Base-by-base conservation (phyloP, 2,888 invertebrate genomes). In the Spodoptera littoralis region DNA sequence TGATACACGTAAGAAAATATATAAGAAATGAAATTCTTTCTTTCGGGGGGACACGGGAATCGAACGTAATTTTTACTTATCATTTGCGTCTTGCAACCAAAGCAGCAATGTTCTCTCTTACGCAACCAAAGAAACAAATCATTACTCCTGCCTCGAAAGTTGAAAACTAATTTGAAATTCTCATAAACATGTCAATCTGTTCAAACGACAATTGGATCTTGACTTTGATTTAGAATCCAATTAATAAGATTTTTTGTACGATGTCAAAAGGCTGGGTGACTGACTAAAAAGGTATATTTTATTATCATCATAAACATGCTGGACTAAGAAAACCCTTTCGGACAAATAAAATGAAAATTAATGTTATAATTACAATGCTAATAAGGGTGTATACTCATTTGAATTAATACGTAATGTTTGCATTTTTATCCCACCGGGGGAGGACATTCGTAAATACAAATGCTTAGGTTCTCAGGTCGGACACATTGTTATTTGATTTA, bases 121-220 rank as follows among this genome's bases (percentile, higher is more conserved):
- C 36, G 36, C 9, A 9, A 36, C 36, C 36, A 36, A 36, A 36
- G 36, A 36, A 36, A 36, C 9, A 36, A 36, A 36, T 36, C 36
- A 42, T 22, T 59, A 30, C 42, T 48, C n/a, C 8, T 3, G 36
- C 36, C 36, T 36, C 9, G 6, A 24, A 60, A 30, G 4, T 30
- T 46, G 11, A 41, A 9, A n/a, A 18, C 41, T 45, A 48, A 12
- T 69, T 63, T 63, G 13, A 36, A 56, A 69, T 47, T 69, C 45
- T 61, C 43, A 51, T 47, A 52, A 66, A 22, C 41, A 65, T 52
- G 5, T 9, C 41, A 30, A 45, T n/a, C 36, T 18, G 18, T 13
- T 22, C 9, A 42, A 52, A 61, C 44, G 47, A 48, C 42, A 43
- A 46, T 41, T n/a, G 36, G 11, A 12, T 8, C 18, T 53, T 68